Evolutionary conservation across 2,113 vertebrate species (phyloP).

Genomic region (Onychostruthus taczanowskii): DNA sequence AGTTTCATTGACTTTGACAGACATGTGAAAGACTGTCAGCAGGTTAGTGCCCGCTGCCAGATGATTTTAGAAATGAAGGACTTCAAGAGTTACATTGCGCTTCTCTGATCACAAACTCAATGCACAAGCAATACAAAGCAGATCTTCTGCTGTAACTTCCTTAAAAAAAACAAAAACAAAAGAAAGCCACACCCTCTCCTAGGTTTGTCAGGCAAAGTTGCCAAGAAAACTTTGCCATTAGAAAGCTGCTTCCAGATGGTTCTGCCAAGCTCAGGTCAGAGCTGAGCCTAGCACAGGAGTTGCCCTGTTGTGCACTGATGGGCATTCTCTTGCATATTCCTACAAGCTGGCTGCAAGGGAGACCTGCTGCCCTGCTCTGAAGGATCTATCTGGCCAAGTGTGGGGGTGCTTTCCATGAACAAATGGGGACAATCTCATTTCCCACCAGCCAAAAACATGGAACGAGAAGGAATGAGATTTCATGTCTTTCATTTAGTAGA

Average conservation of each 20-base stretch:
- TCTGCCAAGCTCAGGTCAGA: neutral
- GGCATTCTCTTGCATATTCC: neutral
- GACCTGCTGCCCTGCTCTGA: fast-evolving
- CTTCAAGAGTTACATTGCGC: neutral
- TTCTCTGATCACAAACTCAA: neutral
- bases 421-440: neutral
- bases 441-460: neutral
- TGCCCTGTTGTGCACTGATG: neutral
- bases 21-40: neutral
- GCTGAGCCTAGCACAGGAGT: neutral
- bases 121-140: neutral
- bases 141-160: neutral
- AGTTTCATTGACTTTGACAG: neutral
- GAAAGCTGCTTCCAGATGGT: neutral
- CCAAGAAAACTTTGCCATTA: neutral
- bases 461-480: neutral
- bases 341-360: neutral
- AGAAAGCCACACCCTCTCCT: neutral
- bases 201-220: neutral
- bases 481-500: neutral
- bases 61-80: neutral
- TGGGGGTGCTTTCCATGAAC: neutral
- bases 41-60: neutral
- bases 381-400: neutral
- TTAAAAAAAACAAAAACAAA: neutral